These are phyloP conservation scores for Apis laboriosa DNA, from an alignment of 1,140 invertebrate species.

Conservation along the genomic window DNA sequence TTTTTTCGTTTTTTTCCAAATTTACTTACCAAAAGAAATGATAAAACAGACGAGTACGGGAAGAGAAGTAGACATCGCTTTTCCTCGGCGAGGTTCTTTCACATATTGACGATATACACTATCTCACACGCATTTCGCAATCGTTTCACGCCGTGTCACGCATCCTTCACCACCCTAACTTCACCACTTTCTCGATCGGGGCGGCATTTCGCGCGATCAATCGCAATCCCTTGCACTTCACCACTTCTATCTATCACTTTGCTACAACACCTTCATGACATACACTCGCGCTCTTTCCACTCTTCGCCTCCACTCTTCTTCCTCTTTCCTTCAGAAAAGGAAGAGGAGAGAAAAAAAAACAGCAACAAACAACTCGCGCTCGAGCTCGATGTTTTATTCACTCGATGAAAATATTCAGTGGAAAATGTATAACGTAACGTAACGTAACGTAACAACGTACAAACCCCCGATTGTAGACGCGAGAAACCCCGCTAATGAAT, in stretches of 20 bases:
- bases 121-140: conserved; percentile 60
- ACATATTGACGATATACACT: conserved; percentile 65
- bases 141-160: conserved; percentile 25
- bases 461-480: not conserved
- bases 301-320: not conserved
- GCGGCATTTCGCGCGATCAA: conserved; percentile 43
- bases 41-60: conserved; percentile 73
- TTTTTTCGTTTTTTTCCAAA: no score
- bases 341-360: no score
- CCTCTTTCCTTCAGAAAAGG: not conserved
- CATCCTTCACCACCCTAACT: conserved; percentile 6
- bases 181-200: not conserved
- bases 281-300: not conserved
- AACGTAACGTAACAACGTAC: conserved; percentile 12
- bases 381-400: not conserved
- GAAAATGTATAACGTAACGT: conserved; percentile 10
- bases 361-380: no score
- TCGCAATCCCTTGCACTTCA: not conserved
- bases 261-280: not conserved
- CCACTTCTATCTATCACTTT: not conserved
- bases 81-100: conserved; percentile 64
- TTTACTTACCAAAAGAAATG: conserved; percentile 77
- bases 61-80: conserved; percentile 77
- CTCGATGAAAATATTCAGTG: not conserved
- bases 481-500: conserved; percentile 22